Evolutionary conservation across 1,140 invertebrate species (phyloP).

Genomic region (Steinernema feltiae): DNA sequence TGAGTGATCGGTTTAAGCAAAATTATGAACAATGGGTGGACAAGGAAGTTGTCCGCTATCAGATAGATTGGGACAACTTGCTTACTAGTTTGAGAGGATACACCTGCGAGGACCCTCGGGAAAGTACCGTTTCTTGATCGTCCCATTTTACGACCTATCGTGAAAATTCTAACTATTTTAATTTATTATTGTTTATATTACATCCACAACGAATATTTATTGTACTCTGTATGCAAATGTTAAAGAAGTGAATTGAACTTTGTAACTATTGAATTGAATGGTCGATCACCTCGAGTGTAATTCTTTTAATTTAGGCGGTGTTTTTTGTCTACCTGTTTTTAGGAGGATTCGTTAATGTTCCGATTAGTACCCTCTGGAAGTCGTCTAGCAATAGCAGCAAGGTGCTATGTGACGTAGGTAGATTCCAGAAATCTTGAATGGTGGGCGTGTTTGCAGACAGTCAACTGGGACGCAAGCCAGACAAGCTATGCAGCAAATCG

Average conservation of each 20-base stretch:
- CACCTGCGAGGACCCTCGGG: neutral
- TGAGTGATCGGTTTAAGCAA: constrained; percentile 79
- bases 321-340: neutral
- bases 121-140: no score
- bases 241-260: no score
- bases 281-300: no score
- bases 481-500: neutral
- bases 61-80: constrained; percentile 66
- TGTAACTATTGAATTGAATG: no score
- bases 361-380: neutral
- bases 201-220: no score
- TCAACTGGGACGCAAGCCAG: neutral
- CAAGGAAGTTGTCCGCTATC: constrained; percentile 83
- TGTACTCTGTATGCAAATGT: no score
- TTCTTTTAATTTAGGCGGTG: neutral
- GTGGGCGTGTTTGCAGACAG: neutral
- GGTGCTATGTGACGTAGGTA: neutral
- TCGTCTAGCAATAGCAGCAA: neutral
- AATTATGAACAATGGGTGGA: constrained; percentile 94
- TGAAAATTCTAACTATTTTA: no score
- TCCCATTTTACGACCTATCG: no score
- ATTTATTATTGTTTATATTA: no score
- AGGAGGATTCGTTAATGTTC: neutral
- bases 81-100: constrained; percentile 38
- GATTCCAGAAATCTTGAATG: neutral